Percentiles rank a stretch among this genome's conserved stretches.
phyloP scores from a whole-genome alignment of 1,140 invertebrate species.

The Brachionus sp. region DNA sequence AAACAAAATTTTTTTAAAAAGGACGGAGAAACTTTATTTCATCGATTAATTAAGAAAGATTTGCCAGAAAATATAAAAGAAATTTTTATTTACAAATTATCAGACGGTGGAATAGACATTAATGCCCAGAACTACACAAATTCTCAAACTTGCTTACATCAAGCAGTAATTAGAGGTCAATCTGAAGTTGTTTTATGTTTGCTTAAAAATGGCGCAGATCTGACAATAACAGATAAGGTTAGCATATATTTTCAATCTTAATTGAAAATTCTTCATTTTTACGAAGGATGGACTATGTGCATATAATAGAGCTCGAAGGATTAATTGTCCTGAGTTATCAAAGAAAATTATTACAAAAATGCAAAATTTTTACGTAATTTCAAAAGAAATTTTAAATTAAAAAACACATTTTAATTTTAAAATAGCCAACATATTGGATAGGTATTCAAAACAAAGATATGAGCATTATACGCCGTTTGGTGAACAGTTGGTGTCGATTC shows the following conservation, averaged over 20 bases:
- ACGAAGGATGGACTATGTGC: slow-evolving; percentile 27
- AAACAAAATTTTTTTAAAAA: background rate
- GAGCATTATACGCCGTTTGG: slow-evolving; percentile 5
- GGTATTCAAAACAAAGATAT: slow-evolving; percentile 1
- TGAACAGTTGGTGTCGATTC: slow-evolving; percentile 40
- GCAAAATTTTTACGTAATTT: slow-evolving; percentile 42
- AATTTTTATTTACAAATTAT: slow-evolving; percentile 21
- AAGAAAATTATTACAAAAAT: slow-evolving; percentile 33
- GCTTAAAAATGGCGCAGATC: slow-evolving; percentile 40
- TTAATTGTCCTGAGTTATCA: background rate
- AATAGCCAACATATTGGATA: slow-evolving; percentile 37
- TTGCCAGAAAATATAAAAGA: slow-evolving; percentile 4
- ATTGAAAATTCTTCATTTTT: background rate
- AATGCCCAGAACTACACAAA: background rate
- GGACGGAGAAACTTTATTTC: slow-evolving; percentile 42
- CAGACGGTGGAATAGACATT: slow-evolving; percentile 17
- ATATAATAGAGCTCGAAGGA: slow-evolving; percentile 23
- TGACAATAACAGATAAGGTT: slow-evolving; percentile 38
- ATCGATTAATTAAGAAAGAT: background rate
- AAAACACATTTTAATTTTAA: background rate
- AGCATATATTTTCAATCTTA: background rate
- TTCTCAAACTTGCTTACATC: slow-evolving; percentile 23
- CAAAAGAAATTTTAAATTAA: background rate
- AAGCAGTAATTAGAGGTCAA: slow-evolving; percentile 9
- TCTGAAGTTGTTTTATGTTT: slow-evolving; percentile 8